Conservation (phyloP, 2,888 invertebrate species). For the Mesoligia furuncula region DNA sequence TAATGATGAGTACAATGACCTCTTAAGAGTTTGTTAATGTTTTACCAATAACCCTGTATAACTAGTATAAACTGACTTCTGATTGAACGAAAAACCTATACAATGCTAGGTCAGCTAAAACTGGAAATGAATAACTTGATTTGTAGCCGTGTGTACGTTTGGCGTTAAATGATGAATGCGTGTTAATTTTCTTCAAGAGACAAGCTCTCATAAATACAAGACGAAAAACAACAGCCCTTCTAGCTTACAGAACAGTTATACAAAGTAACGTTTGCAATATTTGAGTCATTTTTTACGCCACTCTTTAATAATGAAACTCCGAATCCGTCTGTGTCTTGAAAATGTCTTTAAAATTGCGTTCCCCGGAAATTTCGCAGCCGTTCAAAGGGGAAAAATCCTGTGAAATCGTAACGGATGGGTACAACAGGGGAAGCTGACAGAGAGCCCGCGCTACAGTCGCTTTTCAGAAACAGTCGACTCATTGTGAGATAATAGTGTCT, state of each 20-base stretch:
- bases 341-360: constrained; percentile 62
- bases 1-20: too few relatives aligned
- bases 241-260: neutral
- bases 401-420: constrained; percentile 62
- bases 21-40: too few relatives aligned
- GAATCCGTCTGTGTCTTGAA: constrained; percentile 55
- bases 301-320: constrained; percentile 46
- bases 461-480: constrained; percentile 63
- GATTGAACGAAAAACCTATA: neutral
- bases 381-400: constrained; percentile 60
- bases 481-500: constrained; percentile 65
- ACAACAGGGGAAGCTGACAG: constrained; percentile 40
- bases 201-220: neutral
- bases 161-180: neutral
- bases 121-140: neutral
- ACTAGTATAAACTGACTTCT: neutral
- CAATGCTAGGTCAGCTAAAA: neutral
- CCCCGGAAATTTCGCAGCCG: constrained; percentile 39
- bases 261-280: constrained; percentile 29
- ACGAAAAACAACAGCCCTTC: neutral
- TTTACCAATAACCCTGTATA: too few relatives aligned
- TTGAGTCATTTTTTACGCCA: constrained; percentile 54
- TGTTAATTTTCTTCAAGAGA: constrained; percentile 5
- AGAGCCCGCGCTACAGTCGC: constrained; percentile 52
- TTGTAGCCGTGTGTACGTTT: neutral